Evolutionary conservation across 2,113 vertebrate genomes (phyloP), one percentile per base, ranked within the genome.

Genomic region (Pheucticus melanocephalus): DNA sequence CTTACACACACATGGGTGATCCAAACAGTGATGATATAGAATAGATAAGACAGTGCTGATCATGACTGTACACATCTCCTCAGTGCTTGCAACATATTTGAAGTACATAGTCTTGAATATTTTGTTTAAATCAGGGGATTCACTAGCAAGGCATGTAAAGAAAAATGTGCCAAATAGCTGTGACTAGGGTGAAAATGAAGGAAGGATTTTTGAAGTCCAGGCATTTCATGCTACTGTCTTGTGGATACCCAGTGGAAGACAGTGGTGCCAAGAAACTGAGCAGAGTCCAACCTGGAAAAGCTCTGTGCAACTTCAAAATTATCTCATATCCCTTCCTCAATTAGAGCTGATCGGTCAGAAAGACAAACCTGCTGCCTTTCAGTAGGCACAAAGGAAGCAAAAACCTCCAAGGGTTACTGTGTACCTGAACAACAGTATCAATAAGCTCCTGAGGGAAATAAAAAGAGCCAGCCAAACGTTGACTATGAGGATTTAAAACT

Each of bases 401-500:
- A 80, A 68, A 23, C 12, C 35, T 82, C 27, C 48, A 81, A 25
- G 80, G 37, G 50, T 94, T 66, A 37, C 60, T 50, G 42, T 37
- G 60, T 18, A 59, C 81, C 35, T 80, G 68, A 95, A 90, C 68
- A 83, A 65, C 31, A 60, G 50, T 61, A 86, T 79, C 10, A 3
- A 77, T 47, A 88, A 82, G 20, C n/a, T 73, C 79, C 45, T 7
- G n/a, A 60, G 91, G 82, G 80, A 83, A 94, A 66, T 65, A 59
- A 69, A 78, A 80, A 68, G 19, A 70, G 72, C 19, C 65, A 71
- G 91, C 18, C 76, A 94, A 86, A 92, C 54, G 82, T 77, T 73
- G 63, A 53, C 63, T 61, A 11, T 45, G 54, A 92, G 42, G 76
- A 70, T 78, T 95, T 90, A 80, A 88, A 94, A 61, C 78, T 56